Base-by-base conservation (phyloP, 2,888 invertebrate species). In the Cremastobaeus sp. region DNA sequence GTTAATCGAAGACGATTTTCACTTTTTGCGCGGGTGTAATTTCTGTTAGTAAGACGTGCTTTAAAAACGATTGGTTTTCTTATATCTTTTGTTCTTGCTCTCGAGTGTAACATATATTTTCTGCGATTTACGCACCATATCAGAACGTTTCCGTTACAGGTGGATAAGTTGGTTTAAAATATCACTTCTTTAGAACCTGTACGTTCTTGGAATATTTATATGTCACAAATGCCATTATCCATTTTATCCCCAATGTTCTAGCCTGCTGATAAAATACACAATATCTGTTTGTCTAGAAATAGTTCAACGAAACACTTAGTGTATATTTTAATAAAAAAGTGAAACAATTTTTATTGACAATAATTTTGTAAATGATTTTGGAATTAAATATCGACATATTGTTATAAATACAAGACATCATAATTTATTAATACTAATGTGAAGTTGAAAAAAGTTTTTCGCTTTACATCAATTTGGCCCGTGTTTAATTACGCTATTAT, bases 131-230 rank as follows among this genome's bases (percentile, higher is more conserved):
- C 52, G 59, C 34, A 37, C 35, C 32, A 60, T 60, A 54, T 69
- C 69, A 60, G 50, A 59, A 12, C 60, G 48, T 62, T 62, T 55
- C 54, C 48, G 54, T 70, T 70, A 55, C 69, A 62, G 62, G 62
- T 70, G 54, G 48, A 70, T 70, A 54, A 70, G 55, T 62, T 47
- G 35, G 34, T 14, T 48, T 62, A 28, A 70, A 55, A 70, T 70
- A 69, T 70, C 62, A 62, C 62, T 57, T 48, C 66, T 41, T 57
- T 32, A 48, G 48, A 34, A 62, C n/a, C 48, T 15, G 47, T 54
- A 62, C 60, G 69, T 60, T 54, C 14, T 21, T 32, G n/a, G 69
- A 60, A 69, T 69, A 69, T 69, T 69, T 69, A 60, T 69, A 52
- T 54, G 60, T 60, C 69, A 60, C 47, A 28, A 39, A 12, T 9